phyloP scores from a whole-genome alignment of 2,113 vertebrate genomes.

The Nansenia antarctica region DNA sequence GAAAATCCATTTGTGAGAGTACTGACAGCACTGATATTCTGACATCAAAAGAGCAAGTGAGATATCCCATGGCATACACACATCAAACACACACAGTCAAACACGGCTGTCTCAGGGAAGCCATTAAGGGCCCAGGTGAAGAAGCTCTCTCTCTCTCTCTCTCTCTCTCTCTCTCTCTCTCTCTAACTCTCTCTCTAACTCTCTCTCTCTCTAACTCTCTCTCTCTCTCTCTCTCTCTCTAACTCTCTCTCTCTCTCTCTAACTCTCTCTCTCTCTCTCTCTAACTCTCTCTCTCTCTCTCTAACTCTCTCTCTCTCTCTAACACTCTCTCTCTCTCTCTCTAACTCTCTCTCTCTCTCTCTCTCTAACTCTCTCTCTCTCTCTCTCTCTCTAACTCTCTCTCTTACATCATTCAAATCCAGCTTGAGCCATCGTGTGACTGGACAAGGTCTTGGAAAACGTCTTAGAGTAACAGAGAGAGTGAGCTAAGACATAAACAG shows the following conservation, averaged over 20 bases:
- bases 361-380: slow-evolving; percentile 53
- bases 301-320: slow-evolving; percentile 56
- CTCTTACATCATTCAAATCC: slow-evolving; percentile 51
- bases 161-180: slow-evolving; percentile 56
- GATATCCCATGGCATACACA: slow-evolving; percentile 41
- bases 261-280: slow-evolving; percentile 54
- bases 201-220: slow-evolving; percentile 58
- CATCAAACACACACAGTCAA: slow-evolving; percentile 57
- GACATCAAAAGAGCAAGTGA: slow-evolving; percentile 59
- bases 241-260: slow-evolving; percentile 56
- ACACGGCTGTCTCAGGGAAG: slow-evolving; percentile 51
- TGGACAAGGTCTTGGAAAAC: slow-evolving; percentile 51
- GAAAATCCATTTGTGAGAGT: slow-evolving; percentile 69
- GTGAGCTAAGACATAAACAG: slow-evolving; percentile 23
- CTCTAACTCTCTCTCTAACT: slow-evolving; percentile 52
- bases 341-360: slow-evolving; percentile 53
- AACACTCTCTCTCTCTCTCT: slow-evolving; percentile 57
- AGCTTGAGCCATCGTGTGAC: slow-evolving; percentile 38
- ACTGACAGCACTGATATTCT: slow-evolving; percentile 59
- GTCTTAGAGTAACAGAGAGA: slow-evolving; percentile 60
- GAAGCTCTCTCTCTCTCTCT: slow-evolving; percentile 58
- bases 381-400: slow-evolving; percentile 56
- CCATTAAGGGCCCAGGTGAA: slow-evolving; percentile 67
- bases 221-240: slow-evolving; percentile 54
- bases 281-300: slow-evolving; percentile 55